Percentiles rank a stretch among this genome's conserved stretches.
Evolutionary conservation across 2,888 invertebrate species (phyloP).

Genomic region (Tribolium freemani): DNA sequence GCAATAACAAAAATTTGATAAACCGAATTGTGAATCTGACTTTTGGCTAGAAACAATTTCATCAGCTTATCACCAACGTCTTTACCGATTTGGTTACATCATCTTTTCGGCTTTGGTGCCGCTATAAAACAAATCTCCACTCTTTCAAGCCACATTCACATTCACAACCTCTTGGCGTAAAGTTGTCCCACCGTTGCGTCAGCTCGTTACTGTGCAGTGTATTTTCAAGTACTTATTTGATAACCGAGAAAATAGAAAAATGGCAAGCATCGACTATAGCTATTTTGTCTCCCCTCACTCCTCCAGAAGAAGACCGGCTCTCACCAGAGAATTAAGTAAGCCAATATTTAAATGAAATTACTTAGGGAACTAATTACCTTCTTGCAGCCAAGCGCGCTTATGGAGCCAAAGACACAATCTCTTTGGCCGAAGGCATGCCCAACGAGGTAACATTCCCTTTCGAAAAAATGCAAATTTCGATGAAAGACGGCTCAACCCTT

Average conservation of each 20-base stretch:
- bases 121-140: conserved; percentile 38
- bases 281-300: conserved; percentile 69
- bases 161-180: conserved; percentile 37
- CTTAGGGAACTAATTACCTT: conserved; percentile 16
- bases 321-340: conserved; percentile 72
- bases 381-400: conserved; percentile 70
- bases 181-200: conserved; percentile 16
- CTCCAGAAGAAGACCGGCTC: conserved; percentile 68
- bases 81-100: conserved; percentile 47
- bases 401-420: conserved; percentile 70
- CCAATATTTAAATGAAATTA: conserved; percentile 7
- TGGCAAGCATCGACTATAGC: conserved; percentile 66
- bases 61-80: conserved; percentile 48
- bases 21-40: conserved; percentile 32
- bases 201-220: conserved; percentile 3
- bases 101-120: conserved; percentile 36
- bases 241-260: conserved; percentile 27
- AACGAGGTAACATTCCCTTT: conserved; percentile 82
- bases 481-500: conserved; percentile 72
- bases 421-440: conserved; percentile 82
- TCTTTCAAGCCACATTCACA: conserved; percentile 35
- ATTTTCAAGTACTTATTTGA: background rate
- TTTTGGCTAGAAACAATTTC: conserved; percentile 47
- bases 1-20: conserved; percentile 32
- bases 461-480: conserved; percentile 72